phyloP scores from a whole-genome alignment of 2,888 invertebrate genomes.

The Cecidostiba fungosa region DNA sequence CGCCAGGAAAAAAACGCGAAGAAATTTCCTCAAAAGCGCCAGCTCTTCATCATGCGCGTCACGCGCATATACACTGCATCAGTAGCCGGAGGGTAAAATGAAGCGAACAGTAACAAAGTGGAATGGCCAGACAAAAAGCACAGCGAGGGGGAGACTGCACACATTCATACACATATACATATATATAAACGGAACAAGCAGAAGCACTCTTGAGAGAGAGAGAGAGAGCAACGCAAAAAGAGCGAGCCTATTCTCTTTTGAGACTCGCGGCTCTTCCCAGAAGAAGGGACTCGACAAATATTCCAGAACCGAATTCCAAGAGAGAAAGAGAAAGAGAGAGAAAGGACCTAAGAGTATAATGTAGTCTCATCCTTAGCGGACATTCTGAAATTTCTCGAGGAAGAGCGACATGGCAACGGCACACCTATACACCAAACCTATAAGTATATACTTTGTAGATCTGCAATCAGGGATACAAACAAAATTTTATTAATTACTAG shows the following conservation, averaged over 20 bases:
- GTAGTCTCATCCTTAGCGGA: neutral
- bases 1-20: no score
- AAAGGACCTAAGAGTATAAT: no score
- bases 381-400: neutral
- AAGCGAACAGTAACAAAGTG: neutral
- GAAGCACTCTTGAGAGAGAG: no score
- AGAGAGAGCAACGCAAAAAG: slow-evolving; percentile 2
- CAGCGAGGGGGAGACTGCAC: neutral
- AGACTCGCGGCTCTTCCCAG: neutral
- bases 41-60: no score
- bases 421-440: no score
- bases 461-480: no score
- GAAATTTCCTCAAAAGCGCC: no score
- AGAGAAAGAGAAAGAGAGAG: neutral
- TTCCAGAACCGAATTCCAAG: neutral
- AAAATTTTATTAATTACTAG: no score
- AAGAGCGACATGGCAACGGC: neutral
- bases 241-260: neutral
- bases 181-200: neutral
- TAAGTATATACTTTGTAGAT: no score
- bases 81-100: no score
- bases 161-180: neutral
- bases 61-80: no score
- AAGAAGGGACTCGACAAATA: neutral
- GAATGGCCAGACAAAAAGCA: neutral